Base-by-base conservation (phyloP, 1,140 invertebrate genomes). In the Centruroides vittatus region DNA sequence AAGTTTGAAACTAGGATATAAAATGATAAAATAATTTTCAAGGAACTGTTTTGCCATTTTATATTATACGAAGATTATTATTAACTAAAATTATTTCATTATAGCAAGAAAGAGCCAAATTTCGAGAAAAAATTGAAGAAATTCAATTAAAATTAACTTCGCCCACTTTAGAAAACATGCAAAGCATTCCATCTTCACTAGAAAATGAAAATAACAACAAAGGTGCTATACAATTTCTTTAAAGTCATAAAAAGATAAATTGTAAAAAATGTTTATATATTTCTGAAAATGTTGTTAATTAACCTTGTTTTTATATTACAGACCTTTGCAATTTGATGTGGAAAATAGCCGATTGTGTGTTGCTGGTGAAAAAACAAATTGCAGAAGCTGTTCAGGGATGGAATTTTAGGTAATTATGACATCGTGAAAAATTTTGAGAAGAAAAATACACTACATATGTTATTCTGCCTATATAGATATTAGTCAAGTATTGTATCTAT, bases 41-140 rank as follows among this genome's bases (percentile, higher is more conserved):
- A 55, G 63, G 55, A 58, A 35, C 57, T 65, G 68, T 67, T 48
- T 65, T 68, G 47, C 55, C 67, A 85, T 0, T 51, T 4, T 51
- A 12, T 50, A 5, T 23, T 23, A 23, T 23, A 23, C 1, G 23
- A 23, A 23, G 23, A 23, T 23, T 23, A 23, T 23, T 23, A 23
- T 23, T 23, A 23, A 23, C 0, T 23, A 41, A 41, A 41, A 41
- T 41, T 55, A 34, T 36, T 55, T 35, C 47, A 49, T 35, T 8
- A 58, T 36, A 64, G 62, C 69, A 76, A 61, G 85, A 89, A 70
- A 81, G 83, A 63, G 73, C 76, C n/a, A 73, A 75, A 47, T 88
- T 88, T 60, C 85, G 85, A 66, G 79, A 80, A 58, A 83, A 81
- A 68, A 82, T 87, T 55, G 85, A 87, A 70, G 82, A 86, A 62